Percentiles rank a stretch among this genome's conserved stretches.
phyloP scores from a whole-genome alignment of 2,113 vertebrate species.

The Otis tarda region DNA sequence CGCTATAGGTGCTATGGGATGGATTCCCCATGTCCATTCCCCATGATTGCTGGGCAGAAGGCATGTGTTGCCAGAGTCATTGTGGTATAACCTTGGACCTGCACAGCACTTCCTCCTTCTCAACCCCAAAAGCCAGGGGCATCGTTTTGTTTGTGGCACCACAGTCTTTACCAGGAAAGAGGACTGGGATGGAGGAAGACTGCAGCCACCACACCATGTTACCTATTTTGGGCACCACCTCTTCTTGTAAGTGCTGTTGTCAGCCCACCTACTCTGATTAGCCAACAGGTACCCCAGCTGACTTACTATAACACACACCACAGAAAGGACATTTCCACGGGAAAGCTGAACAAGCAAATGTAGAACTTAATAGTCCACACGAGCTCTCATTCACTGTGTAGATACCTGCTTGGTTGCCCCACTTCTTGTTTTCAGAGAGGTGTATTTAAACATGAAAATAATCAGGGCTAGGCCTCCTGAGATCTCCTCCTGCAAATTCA shows the following conservation, averaged over 20 bases:
- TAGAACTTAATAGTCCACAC: background rate
- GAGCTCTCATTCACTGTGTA: background rate
- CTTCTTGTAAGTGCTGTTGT: background rate
- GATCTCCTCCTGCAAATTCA: background rate
- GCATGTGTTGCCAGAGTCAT: background rate
- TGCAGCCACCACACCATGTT: background rate
- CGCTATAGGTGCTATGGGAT: background rate
- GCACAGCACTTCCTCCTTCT: background rate
- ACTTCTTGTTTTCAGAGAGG: background rate
- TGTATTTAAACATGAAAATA: background rate
- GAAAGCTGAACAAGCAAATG: background rate
- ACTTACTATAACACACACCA: background rate
- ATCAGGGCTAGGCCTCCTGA: background rate
- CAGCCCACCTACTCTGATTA: background rate
- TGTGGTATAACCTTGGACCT: background rate
- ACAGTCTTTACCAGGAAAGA: background rate
- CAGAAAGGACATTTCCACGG: background rate
- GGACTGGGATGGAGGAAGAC: fast-evolving
- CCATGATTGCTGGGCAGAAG: background rate
- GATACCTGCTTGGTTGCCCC: background rate
- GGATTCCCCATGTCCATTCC: background rate
- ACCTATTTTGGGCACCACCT: background rate
- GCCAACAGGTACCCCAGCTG: background rate
- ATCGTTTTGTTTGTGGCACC: background rate
- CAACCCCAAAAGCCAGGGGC: background rate